phyloP scores from a whole-genome alignment of 2,888 invertebrate genomes.

The Sminthurides aquaticus region DNA sequence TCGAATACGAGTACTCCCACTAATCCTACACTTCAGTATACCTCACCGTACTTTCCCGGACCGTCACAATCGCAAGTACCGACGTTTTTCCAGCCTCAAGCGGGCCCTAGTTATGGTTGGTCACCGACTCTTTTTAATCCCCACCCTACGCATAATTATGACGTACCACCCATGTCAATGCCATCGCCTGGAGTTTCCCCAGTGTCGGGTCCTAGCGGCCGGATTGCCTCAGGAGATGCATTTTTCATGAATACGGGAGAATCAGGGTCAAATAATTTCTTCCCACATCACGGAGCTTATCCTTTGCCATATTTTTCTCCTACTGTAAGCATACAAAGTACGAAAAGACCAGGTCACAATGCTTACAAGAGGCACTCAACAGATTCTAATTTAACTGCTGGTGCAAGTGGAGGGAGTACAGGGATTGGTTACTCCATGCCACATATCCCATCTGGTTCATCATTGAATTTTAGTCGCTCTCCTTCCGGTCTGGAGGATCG shows the following conservation, averaged over 20 bases:
- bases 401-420: neutral
- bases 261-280: neutral
- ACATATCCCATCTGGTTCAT: neutral
- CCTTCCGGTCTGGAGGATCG: neutral
- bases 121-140: neutral
- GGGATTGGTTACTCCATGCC: neutral
- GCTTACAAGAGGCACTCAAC: constrained; percentile 29
- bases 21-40: neutral
- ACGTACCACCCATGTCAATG: neutral
- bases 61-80: neutral
- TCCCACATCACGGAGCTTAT: neutral
- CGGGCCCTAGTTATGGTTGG: neutral
- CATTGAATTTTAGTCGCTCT: neutral
- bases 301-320: neutral
- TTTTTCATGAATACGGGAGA: neutral
- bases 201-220: neutral
- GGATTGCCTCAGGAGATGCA: neutral
- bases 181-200: neutral
- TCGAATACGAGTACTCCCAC: neutral
- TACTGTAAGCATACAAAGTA: neutral
- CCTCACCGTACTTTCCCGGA: neutral
- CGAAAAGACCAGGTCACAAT: neutral
- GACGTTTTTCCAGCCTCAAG: neutral
- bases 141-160: neutral
- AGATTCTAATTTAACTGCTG: constrained; percentile 24